Base-by-base conservation (phyloP, 2,888 invertebrate genomes). In the Agrotis ipsilon region DNA sequence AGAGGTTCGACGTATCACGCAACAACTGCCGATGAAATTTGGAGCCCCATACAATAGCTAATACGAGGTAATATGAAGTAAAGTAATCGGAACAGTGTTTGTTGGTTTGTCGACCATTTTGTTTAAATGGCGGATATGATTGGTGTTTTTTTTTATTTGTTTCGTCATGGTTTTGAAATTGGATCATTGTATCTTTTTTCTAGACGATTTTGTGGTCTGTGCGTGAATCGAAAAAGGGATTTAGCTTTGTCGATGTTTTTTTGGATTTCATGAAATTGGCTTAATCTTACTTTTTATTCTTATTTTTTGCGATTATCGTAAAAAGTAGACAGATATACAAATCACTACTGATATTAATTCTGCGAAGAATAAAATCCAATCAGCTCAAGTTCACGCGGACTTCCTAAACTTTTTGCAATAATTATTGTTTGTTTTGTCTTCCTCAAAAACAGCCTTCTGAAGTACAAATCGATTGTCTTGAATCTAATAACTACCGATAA, bases 1-100 rank as follows among this genome's bases (percentile, higher is more conserved):
- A 94, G 89, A 85, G 83, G 78, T 80, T 43, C 78, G 89, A 88
- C 89, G 90, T 91, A 89, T 91, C 93, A 88, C 90, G 90, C 92
- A 89, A 90, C 93, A 90, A 91, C 63, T 72, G 76, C 73, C 86
- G 89, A 87, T 91, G 92, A 93, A 90, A 91, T 78, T 83, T 86
- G 74, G 86, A 89, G 84, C 62, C 75, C 60, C 71, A 77, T 79
- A 81, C 77, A 86, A 88, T 84, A 79, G 86, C 87, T 89, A 90
- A 90, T 90, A 78, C 80, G 82, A 60, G 63, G 69, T 76, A 78
- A 73, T 73, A 65, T 59, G 46, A 65, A 62, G 55, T 63, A 76
- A 77, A 79, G 64, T 58, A 63, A 62, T 74, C 32, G 48, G 52
- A 27, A 14, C 13, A 18, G 49, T 59, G 51, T 75, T 60, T 52